Conservation (phyloP, 2,797 vertebrate genomes). For the Onychomys torridus region DNA sequence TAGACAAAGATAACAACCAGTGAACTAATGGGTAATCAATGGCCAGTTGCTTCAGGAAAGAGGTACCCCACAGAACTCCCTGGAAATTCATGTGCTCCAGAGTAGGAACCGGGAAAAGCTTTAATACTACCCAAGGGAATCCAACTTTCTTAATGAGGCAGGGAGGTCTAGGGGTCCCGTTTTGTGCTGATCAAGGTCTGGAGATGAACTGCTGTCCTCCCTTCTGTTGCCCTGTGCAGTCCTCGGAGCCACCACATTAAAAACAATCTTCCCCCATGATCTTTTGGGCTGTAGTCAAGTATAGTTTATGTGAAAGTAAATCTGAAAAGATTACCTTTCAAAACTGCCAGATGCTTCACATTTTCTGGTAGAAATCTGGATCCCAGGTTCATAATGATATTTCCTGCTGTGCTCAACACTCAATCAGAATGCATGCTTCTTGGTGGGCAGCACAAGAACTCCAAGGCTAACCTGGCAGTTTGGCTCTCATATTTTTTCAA, state of each 20-base stretch:
- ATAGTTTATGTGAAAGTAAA: slow-evolving; percentile 87
- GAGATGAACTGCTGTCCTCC: slow-evolving; percentile 71
- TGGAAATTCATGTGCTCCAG: slow-evolving; percentile 61
- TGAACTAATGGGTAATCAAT: slow-evolving; percentile 83
- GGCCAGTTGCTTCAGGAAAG: slow-evolving; percentile 76
- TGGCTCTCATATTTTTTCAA: slow-evolving; percentile 76
- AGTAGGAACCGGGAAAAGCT: slow-evolving; percentile 50
- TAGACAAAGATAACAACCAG: slow-evolving; percentile 77
- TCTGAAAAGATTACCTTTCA: slow-evolving; percentile 87
- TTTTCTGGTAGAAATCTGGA: slow-evolving; percentile 85
- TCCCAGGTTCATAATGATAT: slow-evolving; percentile 84
- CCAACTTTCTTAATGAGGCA: slow-evolving; percentile 61
- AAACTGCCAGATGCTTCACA: slow-evolving; percentile 86
- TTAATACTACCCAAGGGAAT: slow-evolving; percentile 50
- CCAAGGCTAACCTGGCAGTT: slow-evolving; percentile 79
- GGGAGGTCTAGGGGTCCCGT: slow-evolving; percentile 7
- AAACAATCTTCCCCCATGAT: slow-evolving; percentile 77
- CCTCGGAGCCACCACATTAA: slow-evolving; percentile 74
- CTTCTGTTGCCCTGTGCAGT: slow-evolving; percentile 65
- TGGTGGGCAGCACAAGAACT: slow-evolving; percentile 78
- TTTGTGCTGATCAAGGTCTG: slow-evolving; percentile 71
- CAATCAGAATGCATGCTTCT: slow-evolving; percentile 82
- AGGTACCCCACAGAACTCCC: slow-evolving; percentile 68
- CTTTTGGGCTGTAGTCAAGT: slow-evolving; percentile 72
- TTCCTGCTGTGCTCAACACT: slow-evolving; percentile 86